phyloP scores from a whole-genome alignment of 2,888 invertebrate species.

The Eudemis profundana region DNA sequence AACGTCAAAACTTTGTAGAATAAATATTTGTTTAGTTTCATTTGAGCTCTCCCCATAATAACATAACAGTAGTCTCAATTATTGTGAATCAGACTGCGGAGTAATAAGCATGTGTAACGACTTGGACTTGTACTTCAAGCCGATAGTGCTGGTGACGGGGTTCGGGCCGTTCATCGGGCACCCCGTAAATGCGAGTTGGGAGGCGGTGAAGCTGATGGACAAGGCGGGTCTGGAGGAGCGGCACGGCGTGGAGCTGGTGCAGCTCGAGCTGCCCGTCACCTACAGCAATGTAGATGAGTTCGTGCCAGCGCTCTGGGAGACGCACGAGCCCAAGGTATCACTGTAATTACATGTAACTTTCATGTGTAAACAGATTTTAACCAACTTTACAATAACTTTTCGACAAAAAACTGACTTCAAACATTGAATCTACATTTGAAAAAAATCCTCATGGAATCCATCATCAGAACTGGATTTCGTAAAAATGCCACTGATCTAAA shows the following conservation, averaged over 20 bases:
- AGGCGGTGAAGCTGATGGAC: slow-evolving; percentile 88
- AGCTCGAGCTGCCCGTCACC: slow-evolving; percentile 88
- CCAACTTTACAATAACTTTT: no score
- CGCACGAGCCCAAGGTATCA: slow-evolving; percentile 88
- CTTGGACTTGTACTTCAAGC: slow-evolving; percentile 64
- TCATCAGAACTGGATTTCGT: no score
- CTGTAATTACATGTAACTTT: background rate
- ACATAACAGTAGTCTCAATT: background rate
- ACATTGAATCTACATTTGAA: no score
- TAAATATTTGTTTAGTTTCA: background rate
- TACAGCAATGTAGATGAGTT: slow-evolving; percentile 88
- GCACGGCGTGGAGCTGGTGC: slow-evolving; percentile 81
- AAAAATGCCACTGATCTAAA: no score
- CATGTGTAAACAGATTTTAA: background rate
- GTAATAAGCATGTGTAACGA: slow-evolving; percentile 56
- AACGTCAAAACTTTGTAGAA: slow-evolving; percentile 32
- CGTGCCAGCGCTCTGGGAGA: slow-evolving; percentile 89
- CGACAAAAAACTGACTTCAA: no score
- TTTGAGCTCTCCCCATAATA: background rate
- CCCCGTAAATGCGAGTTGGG: slow-evolving; percentile 92
- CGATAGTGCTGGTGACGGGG: slow-evolving; percentile 88
- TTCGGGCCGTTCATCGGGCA: slow-evolving; percentile 92
- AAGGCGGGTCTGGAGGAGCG: slow-evolving; percentile 81
- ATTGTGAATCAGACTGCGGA: background rate
- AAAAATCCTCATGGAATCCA: no score